Base-by-base conservation (phyloP, 2,888 invertebrate species). In the Leucophora obtusa region DNA sequence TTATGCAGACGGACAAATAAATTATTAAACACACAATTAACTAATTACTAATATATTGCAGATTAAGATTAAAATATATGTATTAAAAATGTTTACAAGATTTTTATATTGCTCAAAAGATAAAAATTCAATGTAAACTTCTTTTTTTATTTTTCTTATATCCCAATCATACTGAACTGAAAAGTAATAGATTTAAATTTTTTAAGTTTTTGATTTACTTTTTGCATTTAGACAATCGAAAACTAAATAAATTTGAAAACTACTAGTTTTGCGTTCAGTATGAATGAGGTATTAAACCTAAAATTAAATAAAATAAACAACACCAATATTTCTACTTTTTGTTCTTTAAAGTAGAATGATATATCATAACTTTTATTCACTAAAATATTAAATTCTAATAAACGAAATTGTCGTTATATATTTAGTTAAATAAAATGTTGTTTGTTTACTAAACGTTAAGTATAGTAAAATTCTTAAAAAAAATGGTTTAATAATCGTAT, bases 371-470 rank as follows among this genome's bases (percentile, higher is more conserved):
- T 62, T 81, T 81, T 77, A 77, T 81, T 81, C 60, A 70, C 56
- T 53, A 69, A 63, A 80, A 47, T 38, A n/a, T 47, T 6, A n/a
- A n/a, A 76, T 80, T 76, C 54, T 72, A 76, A 59, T 63, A 69
- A 81, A 81, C 81, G 77, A 70, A 70, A 56, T 35, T 68, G 21
- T 77, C 76, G 62, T 70, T 60, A 76, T 38, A 72, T 60, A 62
- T 43, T 75, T 43, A 47, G 28, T 43, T 50, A 56, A 66, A 72
- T 65, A 15, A 56, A 66, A 72, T 65, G 11, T 35, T n/a, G 51
- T 33, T 47, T 50, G 50, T 81, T 28, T 81, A 77, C 81, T 81
- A 81, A 77, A 70, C 73, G 63, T 68, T 78, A 79, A 75, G 74
- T 78, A 75, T 74, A 66, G 54, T 75, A 75, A 38, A 70, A 33